These are phyloP conservation scores for Gallinago solitaria DNA, from an alignment of 2,797 vertebrate genomes.

Conservation along the genomic window DNA sequence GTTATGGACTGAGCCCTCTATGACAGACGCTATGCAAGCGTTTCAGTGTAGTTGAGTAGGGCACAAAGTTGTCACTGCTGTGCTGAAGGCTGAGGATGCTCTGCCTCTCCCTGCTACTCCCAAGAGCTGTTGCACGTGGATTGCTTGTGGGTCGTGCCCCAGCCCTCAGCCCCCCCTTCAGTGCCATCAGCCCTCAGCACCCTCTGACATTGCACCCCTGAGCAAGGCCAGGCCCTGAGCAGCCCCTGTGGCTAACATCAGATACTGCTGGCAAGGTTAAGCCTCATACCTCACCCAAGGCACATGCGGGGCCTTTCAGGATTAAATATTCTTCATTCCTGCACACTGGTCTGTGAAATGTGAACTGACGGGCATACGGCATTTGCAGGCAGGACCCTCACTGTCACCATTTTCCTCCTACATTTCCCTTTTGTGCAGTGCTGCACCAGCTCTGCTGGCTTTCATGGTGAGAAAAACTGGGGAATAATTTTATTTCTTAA, in stretches of 20 bases:
- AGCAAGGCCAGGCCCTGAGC: background rate
- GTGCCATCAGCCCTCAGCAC: background rate
- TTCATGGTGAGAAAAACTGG: background rate
- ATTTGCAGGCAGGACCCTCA: background rate
- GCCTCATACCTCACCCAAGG: background rate
- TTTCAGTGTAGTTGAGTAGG: background rate
- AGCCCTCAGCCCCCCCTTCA: background rate
- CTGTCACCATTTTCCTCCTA: background rate
- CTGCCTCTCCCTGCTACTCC: background rate
- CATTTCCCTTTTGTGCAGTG: background rate
- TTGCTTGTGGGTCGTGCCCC: accelerated
- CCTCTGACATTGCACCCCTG: background rate
- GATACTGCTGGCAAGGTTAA: background rate
- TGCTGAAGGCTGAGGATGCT: background rate
- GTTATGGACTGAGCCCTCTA: background rate
- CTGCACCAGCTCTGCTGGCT: background rate
- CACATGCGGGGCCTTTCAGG: accelerated
- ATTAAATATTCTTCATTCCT: background rate
- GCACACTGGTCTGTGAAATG: background rate
- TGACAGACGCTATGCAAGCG: background rate
- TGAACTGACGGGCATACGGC: background rate
- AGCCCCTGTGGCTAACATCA: background rate
- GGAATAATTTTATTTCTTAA: background rate
- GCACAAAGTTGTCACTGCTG: background rate
- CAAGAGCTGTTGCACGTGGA: background rate